These are phyloP conservation scores for Platysternon megacephalum DNA, from an alignment of 2,113 vertebrate species.

Conservation along the genomic window DNA sequence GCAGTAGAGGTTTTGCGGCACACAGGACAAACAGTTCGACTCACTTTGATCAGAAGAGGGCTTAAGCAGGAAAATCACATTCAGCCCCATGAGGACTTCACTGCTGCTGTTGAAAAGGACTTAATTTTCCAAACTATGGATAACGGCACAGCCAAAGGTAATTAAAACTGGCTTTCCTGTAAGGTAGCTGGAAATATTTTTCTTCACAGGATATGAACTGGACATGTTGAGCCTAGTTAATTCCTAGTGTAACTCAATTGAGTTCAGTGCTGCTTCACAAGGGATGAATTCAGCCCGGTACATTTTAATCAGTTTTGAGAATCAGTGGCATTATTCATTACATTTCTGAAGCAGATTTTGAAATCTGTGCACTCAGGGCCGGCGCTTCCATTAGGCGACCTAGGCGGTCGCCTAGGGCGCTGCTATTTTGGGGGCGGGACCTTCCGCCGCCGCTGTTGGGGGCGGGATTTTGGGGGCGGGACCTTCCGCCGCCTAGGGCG, in stretches of 20 bases:
- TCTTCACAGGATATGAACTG: not conserved
- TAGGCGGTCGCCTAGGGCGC: no score
- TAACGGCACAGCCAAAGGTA: constrained; percentile 71
- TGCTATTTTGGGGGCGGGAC: no score
- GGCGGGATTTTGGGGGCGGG: no score
- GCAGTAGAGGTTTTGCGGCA: constrained; percentile 94
- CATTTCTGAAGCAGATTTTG: not conserved
- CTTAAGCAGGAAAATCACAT: constrained; percentile 81
- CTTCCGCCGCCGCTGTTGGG: no score
- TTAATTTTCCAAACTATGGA: constrained; percentile 65
- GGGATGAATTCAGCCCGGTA: not conserved
- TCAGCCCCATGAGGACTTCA: constrained; percentile 54
- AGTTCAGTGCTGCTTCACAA: not conserved
- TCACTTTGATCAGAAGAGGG: constrained; percentile 88
- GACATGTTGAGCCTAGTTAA: not conserved
- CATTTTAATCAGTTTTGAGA: not conserved
- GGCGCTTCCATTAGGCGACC: no score
- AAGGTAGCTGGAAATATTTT: constrained; percentile 3
- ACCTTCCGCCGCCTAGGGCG: no score
- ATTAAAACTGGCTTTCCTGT: constrained; percentile 18
- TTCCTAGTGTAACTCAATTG: not conserved
- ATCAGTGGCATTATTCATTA: not conserved
- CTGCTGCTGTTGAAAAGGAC: constrained; percentile 65
- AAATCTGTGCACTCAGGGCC: not conserved
- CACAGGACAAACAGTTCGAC: constrained; percentile 90